These are phyloP conservation scores for Sialis fuliginosa DNA, from an alignment of 2,888 invertebrate genomes.

Conservation along the genomic window DNA sequence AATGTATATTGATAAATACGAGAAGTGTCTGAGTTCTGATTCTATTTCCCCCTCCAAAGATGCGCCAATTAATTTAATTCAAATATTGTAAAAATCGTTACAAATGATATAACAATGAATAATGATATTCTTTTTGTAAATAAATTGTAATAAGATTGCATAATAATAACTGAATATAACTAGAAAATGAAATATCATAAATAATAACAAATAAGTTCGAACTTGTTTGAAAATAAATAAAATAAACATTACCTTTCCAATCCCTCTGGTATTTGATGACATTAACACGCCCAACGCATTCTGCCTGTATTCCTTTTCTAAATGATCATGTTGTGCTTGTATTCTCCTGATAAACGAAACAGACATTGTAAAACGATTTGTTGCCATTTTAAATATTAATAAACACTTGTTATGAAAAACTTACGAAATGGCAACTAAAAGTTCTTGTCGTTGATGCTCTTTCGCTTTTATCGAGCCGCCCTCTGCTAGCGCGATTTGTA, in stretches of 20 bases:
- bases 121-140: too few relatives aligned
- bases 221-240: background rate
- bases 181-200: background rate
- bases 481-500: slow-evolving; percentile 40
- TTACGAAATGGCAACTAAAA: slow-evolving; percentile 45
- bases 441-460: slow-evolving; percentile 44
- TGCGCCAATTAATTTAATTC: too few relatives aligned
- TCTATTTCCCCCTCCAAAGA: too few relatives aligned
- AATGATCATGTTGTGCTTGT: slow-evolving; percentile 47
- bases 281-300: slow-evolving; percentile 46
- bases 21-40: too few relatives aligned
- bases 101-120: too few relatives aligned
- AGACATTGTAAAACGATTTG: slow-evolving; percentile 4
- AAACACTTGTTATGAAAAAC: slow-evolving; percentile 16
- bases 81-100: too few relatives aligned
- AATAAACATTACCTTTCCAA: slow-evolving; percentile 34
- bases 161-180: background rate
- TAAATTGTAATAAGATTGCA: too few relatives aligned
- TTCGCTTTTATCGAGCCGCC: slow-evolving; percentile 44
- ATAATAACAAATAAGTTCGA: background rate
- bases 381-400: slow-evolving; percentile 2
- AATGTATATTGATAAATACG: too few relatives aligned
- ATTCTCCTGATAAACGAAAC: slow-evolving; percentile 37
- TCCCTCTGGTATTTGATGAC: slow-evolving; percentile 38
- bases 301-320: slow-evolving; percentile 47